These are phyloP conservation scores for Octodon degus DNA, from an alignment of 2,113 vertebrate species.

Conservation along the genomic window DNA sequence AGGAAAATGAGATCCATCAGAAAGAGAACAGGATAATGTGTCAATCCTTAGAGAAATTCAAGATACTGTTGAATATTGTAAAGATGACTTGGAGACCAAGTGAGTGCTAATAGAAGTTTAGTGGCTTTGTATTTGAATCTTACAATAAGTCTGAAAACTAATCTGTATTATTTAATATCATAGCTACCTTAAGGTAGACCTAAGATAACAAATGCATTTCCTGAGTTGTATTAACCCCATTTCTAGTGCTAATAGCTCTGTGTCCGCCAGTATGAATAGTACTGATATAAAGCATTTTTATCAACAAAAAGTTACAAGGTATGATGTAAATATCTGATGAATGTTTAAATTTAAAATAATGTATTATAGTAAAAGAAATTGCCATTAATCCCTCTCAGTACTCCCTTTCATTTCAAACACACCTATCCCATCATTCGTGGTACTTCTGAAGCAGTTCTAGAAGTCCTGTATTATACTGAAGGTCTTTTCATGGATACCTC, in stretches of 20 bases:
- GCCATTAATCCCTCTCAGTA: not conserved
- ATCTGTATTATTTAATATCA: not conserved
- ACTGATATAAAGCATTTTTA: not conserved
- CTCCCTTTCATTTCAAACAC: not conserved
- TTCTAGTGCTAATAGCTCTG: not conserved
- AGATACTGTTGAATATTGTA: not conserved
- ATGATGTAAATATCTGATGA: not conserved
- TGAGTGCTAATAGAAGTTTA: not conserved
- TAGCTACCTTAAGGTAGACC: not conserved
- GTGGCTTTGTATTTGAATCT: conserved; percentile 12
- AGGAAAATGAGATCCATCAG: not conserved
- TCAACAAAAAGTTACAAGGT: not conserved
- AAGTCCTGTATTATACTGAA: not conserved
- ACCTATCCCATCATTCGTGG: not conserved
- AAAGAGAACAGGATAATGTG: not conserved
- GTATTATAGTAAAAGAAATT: not conserved
- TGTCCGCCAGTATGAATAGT: not conserved
- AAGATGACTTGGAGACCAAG: conserved; percentile 16
- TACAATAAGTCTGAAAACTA: conserved; percentile 7
- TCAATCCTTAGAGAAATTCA: not conserved
- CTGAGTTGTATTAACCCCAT: not conserved
- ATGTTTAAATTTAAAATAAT: not conserved
- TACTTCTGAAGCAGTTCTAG: not conserved
- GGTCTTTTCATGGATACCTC: not conserved
- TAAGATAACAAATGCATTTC: not conserved